Evolutionary conservation across 2,888 invertebrate genomes (phyloP).

Genomic region (Hartigia nigra): DNA sequence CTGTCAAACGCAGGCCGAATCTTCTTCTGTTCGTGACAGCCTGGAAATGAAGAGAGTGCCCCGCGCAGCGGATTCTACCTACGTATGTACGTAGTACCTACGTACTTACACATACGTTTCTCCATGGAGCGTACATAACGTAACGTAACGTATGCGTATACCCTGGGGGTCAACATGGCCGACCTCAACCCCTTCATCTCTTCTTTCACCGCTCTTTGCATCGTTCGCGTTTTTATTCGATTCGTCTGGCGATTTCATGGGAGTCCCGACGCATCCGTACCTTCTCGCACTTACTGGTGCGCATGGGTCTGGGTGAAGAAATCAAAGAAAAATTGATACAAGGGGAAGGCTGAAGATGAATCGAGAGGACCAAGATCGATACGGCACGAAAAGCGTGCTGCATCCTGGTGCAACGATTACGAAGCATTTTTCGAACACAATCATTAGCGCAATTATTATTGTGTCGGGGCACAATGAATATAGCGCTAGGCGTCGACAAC

Average conservation of each 20-base stretch:
- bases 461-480: constrained; percentile 55
- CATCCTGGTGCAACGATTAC: constrained; percentile 43
- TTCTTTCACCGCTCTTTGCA: constrained; percentile 18
- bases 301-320: neutral
- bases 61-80: constrained; percentile 53
- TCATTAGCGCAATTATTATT: constrained; percentile 64
- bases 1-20: constrained; percentile 66
- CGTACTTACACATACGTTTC: constrained; percentile 12
- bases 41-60: constrained; percentile 65
- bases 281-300: neutral
- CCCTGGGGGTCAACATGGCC: constrained; percentile 28
- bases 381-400: constrained; percentile 1
- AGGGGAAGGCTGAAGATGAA: neutral
- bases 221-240: neutral
- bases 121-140: neutral
- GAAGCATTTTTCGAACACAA: constrained; percentile 56
- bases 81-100: constrained; percentile 35
- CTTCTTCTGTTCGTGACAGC: constrained; percentile 64
- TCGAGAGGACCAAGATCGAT: neutral
- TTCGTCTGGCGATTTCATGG: neutral
- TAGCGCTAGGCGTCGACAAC: constrained; percentile 46
- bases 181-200: constrained; percentile 20
- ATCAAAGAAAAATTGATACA: neutral
- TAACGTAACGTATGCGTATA: constrained; percentile 26
- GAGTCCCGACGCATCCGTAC: neutral